Evolutionary conservation across 2,113 vertebrate genomes (phyloP), one percentile per base, ranked within the genome.

Genomic region (Hystrix brachyura): DNA sequence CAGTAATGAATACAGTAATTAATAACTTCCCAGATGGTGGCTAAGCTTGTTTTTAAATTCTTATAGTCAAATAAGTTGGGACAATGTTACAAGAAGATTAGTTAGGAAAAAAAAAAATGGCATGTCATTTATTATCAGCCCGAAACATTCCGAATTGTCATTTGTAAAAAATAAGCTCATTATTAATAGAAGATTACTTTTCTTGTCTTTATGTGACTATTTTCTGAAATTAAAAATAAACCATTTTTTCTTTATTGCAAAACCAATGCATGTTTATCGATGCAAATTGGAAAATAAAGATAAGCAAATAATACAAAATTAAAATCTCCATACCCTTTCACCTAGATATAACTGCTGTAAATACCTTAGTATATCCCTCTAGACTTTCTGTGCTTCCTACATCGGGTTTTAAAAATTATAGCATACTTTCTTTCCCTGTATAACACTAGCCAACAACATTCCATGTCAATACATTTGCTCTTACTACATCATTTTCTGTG

Each of bases 161-260:
- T 91, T 97, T 93, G 51, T 91, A 97, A 92, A 91, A 97, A 96
- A 94, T 94, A 97, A 98, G 86, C 96, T 97, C 93, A 97, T 98
- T 97, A 96, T 94, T 97, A 97, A 89, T 89, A 85, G 92, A 69
- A 96, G 94, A 96, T 97, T 96, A 83, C 89, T 95, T 96, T 79
- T 84, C 96, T 88, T 94, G 94, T 92, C 93, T 96, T 93, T 94
- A n/a, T 97, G 88, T 96, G 95, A 97, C 88, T 94, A 29, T 94
- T 97, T 97, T 90, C 91, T 92, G 91, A 91, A 97, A 94, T 97
- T 94, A 97, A 97, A 95, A 96, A 92, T 92, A 71, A 79, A 55
- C 67, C 67, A 57, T 67, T 91, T 88, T 91, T 94, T 81, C 55
- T 65, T 94, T 38, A 57, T 71, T 96, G 94, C 43, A 91, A 80